phyloP scores from a whole-genome alignment of 2,888 invertebrate genomes.

The Adelognathus sp. region DNA sequence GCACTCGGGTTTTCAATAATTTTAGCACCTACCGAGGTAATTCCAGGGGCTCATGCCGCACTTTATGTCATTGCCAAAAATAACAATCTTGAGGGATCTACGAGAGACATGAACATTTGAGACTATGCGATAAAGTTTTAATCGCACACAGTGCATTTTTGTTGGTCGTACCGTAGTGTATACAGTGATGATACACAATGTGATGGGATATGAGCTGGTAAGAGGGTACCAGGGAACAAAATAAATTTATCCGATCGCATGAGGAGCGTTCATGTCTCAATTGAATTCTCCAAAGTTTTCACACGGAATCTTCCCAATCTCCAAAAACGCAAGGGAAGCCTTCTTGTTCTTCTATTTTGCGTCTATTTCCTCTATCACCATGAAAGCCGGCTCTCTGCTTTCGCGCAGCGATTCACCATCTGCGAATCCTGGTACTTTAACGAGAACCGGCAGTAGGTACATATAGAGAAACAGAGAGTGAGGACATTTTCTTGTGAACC shows the following conservation, averaged over 20 bases:
- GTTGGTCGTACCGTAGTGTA: not conserved
- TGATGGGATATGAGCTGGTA: too few relatives aligned
- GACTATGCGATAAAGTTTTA: not conserved
- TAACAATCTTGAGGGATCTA: slow-evolving; percentile 8
- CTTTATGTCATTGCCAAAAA: not conserved
- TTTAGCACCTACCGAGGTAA: not conserved
- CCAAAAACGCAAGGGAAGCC: not conserved
- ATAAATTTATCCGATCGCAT: too few relatives aligned
- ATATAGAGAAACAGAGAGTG: not conserved
- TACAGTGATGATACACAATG: too few relatives aligned
- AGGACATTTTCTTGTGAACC: not conserved
- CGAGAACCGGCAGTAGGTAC: not conserved
- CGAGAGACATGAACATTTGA: not conserved
- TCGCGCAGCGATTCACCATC: not conserved
- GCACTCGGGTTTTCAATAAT: slow-evolving; percentile 11
- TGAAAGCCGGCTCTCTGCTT: not conserved
- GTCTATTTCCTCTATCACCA: not conserved
- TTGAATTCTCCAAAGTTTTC: not conserved
- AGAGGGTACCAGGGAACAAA: too few relatives aligned
- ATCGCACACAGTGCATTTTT: not conserved
- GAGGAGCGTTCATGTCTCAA: too few relatives aligned
- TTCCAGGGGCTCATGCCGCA: not conserved
- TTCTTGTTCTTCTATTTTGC: not conserved
- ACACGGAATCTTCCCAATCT: not conserved
- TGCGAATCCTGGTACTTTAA: not conserved